These are phyloP conservation scores for Fissipunctia ypsillon DNA, from an alignment of 2,888 invertebrate genomes.

Conservation along the genomic window DNA sequence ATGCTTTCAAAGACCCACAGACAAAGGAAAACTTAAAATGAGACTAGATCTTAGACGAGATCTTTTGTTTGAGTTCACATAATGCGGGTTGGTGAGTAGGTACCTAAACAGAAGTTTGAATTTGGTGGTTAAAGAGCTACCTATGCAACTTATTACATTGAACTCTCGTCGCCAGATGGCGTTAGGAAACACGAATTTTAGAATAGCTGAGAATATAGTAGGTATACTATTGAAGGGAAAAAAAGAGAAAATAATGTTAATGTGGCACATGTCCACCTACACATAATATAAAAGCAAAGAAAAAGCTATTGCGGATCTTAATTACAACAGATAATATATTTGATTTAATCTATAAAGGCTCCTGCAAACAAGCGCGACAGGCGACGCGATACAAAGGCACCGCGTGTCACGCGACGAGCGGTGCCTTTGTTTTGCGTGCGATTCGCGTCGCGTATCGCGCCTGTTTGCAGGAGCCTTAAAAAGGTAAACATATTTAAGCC, in stretches of 20 bases:
- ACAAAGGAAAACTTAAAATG: conserved; percentile 3
- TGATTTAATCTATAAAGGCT: too few species aligned
- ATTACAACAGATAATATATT: too few species aligned
- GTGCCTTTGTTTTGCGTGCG: too few species aligned
- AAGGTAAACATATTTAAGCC: too few species aligned
- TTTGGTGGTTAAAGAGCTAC: neutral
- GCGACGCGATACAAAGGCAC: too few species aligned
- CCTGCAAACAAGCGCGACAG: too few species aligned
- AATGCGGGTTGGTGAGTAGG: neutral
- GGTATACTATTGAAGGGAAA: neutral
- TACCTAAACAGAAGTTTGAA: neutral
- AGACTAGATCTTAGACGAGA: too few species aligned
- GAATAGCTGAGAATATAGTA: neutral
- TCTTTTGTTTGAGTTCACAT: conserved; percentile 1
- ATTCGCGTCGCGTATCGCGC: too few species aligned
- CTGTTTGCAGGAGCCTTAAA: too few species aligned
- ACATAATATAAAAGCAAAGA: neutral
- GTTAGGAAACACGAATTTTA: neutral
- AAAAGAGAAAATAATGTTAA: neutral
- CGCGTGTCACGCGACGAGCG: too few species aligned
- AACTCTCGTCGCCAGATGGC: conserved; percentile 19
- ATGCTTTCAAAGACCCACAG: neutral
- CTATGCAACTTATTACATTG: neutral
- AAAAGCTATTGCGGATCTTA: too few species aligned
- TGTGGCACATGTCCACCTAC: neutral